Evolutionary conservation across 2,113 vertebrate genomes (phyloP), one percentile per base, ranked within the genome.

Genomic region (Cathartes aura): DNA sequence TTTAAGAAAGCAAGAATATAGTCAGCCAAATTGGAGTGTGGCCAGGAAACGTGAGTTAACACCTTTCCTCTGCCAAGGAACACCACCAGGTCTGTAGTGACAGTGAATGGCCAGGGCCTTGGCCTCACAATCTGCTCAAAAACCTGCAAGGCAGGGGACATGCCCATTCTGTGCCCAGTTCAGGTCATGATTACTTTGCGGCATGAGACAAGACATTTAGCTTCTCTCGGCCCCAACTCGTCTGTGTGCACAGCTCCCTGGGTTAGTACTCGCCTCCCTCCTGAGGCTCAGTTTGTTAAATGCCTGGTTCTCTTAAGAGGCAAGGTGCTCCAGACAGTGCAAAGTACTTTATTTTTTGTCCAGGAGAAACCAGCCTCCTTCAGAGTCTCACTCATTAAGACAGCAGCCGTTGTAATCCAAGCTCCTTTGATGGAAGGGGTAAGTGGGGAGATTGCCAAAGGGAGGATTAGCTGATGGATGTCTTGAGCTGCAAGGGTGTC

Each of bases 351-450:
- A 66, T 45, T 85, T 93, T 90, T 70, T 55, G 55, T 90, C 67
- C 78, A 70, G 42, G 27, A 90, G 79, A 88, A 87, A 64, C 40
- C 48, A 82, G 45, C 38, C 30, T 89, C 58, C 62, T 91, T 90
- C 53, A 53, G 52, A 74, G 71, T 52, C 52, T 52, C 82, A 90
- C 70, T 96, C 82, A 93, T 96, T 94, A 68, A 79, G 95, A 89
- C 83, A 92, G 74, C 74, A 68, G 74, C 93, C 6, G 2, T 50
- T 19, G 34, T 95, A 96, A 96, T 50, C n/a, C 60, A 95, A 96
- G 66, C 82, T 84, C 59, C 89, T 83, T 73, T 60, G 96, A 92
- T 87, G 83, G 84, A 89, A 91, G 32, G 45, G 82, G 47, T 38
- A 70, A 75, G 48, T 11, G 43, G 36, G 55, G 74, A 56, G 34